Base-by-base conservation (phyloP, 1,140 invertebrate species). In the Phymorhynchus buccinoides region DNA sequence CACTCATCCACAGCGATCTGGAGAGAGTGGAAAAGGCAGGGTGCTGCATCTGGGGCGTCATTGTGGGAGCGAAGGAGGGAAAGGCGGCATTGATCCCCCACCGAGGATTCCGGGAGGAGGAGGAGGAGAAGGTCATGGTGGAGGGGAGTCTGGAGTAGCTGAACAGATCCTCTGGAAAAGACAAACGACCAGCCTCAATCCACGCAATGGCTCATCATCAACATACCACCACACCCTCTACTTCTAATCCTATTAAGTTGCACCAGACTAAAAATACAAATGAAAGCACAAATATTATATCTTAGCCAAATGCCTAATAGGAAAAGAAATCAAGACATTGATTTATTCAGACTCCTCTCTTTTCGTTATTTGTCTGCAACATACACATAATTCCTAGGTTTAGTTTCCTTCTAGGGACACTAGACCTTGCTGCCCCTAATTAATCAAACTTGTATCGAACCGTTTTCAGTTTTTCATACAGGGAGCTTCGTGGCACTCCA, bases 161-260 rank as follows among this genome's bases (percentile, higher is more conserved):
- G 35, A 27, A 22, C 73, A 16, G 73, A 41, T 41, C 73, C 35
- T 75, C 73, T 75, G 73, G 73, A 75, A 75, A 75, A 75, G 73
- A 75, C 73, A 75, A 75, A 75, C 73, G 37, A 75, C 14, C 37
- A 75, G 73, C 73, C 73, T 75, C 37, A 75, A 75, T 37, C 73
- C 37, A 75, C 37, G 35, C 37, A 75, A 37, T 3, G 73, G 16
- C 22, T 75, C 73, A 7, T 71, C 68, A 71, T 37, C 35, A 71
- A 71, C 68, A 71, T 18, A 71, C 7, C 30, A 35, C 37, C 35
- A 35, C 37, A 37, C 35, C 68, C 35, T 71, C 18, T 27, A 6
- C 7, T 12, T 71, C 30, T 71, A 14, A 7, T 32, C 6, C 7
- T 12, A 35, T 35, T 12, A 32, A 52, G 9, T 22, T 66, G 7